phyloP scores from a whole-genome alignment of 2,888 invertebrate species.

The Lissocephala sabroskyi region DNA sequence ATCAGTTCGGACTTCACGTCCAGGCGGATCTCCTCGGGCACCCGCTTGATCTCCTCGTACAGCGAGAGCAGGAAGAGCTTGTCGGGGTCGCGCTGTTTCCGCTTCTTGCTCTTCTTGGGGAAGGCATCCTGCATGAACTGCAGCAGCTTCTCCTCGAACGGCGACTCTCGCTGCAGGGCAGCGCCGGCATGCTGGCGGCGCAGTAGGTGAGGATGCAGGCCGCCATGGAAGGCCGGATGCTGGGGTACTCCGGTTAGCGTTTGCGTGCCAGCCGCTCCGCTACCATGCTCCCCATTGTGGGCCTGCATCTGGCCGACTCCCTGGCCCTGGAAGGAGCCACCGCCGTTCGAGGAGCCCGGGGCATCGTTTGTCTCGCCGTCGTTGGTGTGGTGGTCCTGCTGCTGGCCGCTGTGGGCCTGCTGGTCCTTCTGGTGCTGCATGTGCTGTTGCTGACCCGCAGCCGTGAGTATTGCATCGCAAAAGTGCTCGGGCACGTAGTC shows the following conservation, averaged over 20 bases:
- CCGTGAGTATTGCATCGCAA: conserved; percentile 70
- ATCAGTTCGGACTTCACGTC: conserved; percentile 70
- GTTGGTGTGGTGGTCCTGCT: conserved; percentile 68
- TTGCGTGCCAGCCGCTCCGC: conserved; percentile 43
- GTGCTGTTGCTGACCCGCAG: conserved; percentile 68
- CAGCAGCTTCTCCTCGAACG: conserved; percentile 68
- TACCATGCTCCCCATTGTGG: conserved; percentile 56
- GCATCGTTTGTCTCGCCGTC: conserved; percentile 69
- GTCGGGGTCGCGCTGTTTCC: conserved; percentile 69
- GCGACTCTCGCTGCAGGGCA: conserved; percentile 61
- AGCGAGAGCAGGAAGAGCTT: conserved; percentile 67
- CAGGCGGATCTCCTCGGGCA: conserved; percentile 68
- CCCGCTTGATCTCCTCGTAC: conserved; percentile 69
- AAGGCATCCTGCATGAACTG: conserved; percentile 71
- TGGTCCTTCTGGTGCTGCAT: conserved; percentile 65
- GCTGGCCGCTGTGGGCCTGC: conserved; percentile 58
- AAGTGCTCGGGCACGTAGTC: conserved; percentile 71
- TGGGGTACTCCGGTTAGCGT: conserved; percentile 59
- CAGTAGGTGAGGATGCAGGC: conserved; percentile 64
- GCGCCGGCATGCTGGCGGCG: conserved; percentile 60
- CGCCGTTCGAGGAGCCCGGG: conserved; percentile 66
- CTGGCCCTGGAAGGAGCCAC: conserved; percentile 58
- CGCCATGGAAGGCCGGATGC: conserved; percentile 66
- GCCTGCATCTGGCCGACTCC: conserved; percentile 57
- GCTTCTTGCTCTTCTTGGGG: conserved; percentile 69